Percentiles rank a stretch among this genome's conserved stretches.
Conservation (phyloP, 2,797 vertebrate species). For the Ciconia nigra region DNA sequence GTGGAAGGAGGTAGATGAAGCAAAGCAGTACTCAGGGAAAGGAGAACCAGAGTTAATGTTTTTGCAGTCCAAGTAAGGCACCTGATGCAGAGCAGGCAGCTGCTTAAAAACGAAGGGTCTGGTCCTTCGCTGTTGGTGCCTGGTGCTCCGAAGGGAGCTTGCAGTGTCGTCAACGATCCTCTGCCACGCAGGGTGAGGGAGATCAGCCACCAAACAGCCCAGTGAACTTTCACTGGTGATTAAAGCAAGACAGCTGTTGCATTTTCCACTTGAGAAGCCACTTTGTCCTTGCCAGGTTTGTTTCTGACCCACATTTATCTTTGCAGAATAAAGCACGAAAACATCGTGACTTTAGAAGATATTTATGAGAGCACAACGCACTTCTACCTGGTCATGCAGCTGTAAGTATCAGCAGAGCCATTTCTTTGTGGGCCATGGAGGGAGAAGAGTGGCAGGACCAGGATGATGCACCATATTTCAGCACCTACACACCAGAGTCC, state of each 20-base stretch:
- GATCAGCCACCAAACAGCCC: background rate
- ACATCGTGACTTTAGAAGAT: conserved; percentile 91
- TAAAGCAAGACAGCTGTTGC: background rate
- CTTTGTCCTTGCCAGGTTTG: background rate
- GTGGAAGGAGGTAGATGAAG: background rate
- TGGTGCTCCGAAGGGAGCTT: background rate
- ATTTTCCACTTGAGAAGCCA: background rate
- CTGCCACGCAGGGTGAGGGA: fast-evolving
- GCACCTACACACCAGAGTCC: background rate
- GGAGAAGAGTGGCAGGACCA: background rate
- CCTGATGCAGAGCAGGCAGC: background rate
- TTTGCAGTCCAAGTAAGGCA: fast-evolving
- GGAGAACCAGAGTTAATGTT: background rate
- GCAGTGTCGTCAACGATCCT: fast-evolving
- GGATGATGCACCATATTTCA: fast-evolving
- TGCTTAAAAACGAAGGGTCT: background rate
- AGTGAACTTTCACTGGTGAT: background rate
- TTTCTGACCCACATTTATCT: background rate
- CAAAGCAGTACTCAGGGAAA: background rate
- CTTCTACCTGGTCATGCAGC: conserved; percentile 96
- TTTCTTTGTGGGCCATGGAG: background rate
- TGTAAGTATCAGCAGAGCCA: conserved; percentile 79
- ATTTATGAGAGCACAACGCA: conserved; percentile 93
- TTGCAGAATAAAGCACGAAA: conserved; percentile 91
- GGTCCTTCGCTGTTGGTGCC: background rate